phyloP scores from a whole-genome alignment of 2,888 invertebrate genomes.

The Drosophila mulleri region DNA sequence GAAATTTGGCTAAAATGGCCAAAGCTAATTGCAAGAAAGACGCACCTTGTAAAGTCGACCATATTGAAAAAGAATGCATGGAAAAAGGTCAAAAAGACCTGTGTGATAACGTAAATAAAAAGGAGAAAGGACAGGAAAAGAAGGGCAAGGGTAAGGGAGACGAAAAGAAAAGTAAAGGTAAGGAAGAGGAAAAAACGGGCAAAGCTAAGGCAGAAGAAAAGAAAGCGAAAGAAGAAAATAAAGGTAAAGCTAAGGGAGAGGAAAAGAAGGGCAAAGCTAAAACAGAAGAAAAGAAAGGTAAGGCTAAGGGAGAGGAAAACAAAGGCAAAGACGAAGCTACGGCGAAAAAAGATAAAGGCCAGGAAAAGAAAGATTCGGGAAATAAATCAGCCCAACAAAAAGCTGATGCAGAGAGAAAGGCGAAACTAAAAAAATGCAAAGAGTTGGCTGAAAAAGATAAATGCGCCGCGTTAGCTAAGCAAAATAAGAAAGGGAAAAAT shows the following conservation, averaged over 20 bases:
- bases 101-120: background rate
- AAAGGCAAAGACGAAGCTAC: background rate
- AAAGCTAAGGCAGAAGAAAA: constrained; percentile 1
- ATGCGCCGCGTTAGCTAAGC: constrained; percentile 1
- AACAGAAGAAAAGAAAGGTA: background rate
- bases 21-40: background rate
- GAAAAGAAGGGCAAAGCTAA: no score
- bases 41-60: background rate
- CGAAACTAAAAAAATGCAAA: constrained; percentile 2
- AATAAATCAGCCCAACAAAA: constrained; percentile 11
- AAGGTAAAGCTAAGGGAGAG: background rate
- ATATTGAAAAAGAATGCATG: constrained; percentile 6
- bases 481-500: background rate
- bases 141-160: background rate
- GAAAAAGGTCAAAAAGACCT: constrained; percentile 9
- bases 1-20: constrained; percentile 12
- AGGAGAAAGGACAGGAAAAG: background rate
- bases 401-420: background rate
- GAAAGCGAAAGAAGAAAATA: background rate
- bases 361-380: background rate
- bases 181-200: constrained; percentile 12
- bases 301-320: background rate
- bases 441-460: constrained; percentile 8
- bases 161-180: background rate
- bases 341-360: background rate